Evolutionary conservation across 2,888 invertebrate genomes (phyloP).

Genomic region (Gastracanthus pulcherrimus): DNA sequence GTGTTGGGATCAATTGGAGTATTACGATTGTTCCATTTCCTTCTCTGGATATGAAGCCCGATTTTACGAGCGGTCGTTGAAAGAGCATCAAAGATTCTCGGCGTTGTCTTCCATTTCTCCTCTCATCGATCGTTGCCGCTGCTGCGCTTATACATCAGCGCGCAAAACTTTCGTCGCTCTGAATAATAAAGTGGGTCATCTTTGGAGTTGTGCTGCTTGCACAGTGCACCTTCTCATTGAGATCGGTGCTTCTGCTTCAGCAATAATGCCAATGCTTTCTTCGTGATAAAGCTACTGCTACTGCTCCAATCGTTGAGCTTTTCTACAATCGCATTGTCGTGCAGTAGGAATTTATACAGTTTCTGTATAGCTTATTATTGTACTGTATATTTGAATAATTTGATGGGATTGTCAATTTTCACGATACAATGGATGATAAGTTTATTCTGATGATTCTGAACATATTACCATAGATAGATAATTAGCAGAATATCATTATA

Average conservation of each 20-base stretch:
- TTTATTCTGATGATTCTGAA: too few species aligned
- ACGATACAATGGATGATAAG: not conserved
- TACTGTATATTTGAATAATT: not conserved
- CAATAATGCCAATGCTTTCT: not conserved
- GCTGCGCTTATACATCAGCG: too few species aligned
- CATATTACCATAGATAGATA: too few species aligned
- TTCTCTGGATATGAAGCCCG: not conserved
- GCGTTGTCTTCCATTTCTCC: not conserved
- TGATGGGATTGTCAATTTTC: not conserved
- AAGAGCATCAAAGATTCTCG: constrained; percentile 39
- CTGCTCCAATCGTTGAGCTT: not conserved
- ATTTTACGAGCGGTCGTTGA: constrained; percentile 48
- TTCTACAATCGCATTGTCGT: not conserved
- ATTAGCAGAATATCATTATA: too few species aligned
- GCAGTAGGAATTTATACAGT: not conserved
- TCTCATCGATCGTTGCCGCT: constrained; percentile 27
- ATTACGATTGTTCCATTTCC: constrained; percentile 50
- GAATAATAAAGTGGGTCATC: constrained; percentile 47
- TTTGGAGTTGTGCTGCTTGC: not conserved
- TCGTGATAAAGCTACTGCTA: not conserved
- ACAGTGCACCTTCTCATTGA: not conserved
- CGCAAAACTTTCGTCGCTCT: constrained; percentile 44
- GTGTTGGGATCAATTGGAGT: constrained; percentile 50
- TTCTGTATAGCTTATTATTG: not conserved
- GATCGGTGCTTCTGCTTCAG: not conserved